Conservation (phyloP, 2,113 vertebrate genomes). For the Seriola quinqueradiata region DNA sequence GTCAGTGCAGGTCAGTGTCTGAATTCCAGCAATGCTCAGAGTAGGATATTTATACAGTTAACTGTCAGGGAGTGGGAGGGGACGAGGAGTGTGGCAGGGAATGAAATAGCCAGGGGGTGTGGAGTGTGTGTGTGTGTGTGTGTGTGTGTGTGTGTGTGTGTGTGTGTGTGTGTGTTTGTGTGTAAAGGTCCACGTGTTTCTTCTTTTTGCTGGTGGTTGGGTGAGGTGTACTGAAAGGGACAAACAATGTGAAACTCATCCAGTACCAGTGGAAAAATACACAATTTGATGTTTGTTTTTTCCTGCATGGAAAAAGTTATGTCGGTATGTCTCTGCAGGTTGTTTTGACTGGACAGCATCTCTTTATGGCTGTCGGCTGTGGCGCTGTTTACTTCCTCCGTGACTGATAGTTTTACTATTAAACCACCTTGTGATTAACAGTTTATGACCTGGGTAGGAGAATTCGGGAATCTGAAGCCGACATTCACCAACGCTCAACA, state of each 20-base stretch:
- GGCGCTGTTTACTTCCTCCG: constrained; percentile 58
- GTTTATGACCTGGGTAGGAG: constrained; percentile 27
- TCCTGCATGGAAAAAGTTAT: background rate
- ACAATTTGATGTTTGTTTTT: constrained; percentile 49
- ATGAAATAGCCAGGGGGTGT: constrained; percentile 45
- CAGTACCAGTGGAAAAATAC: constrained; percentile 45
- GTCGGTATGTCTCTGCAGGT: constrained; percentile 53
- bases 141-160: background rate
- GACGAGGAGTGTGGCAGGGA: constrained; percentile 49
- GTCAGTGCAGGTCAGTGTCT: constrained; percentile 54
- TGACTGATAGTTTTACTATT: constrained; percentile 40
- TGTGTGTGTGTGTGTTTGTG: background rate
- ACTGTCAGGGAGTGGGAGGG: constrained; percentile 69
- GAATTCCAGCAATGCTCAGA: constrained; percentile 49
- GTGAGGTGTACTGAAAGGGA: background rate
- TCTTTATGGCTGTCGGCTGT: constrained; percentile 52
- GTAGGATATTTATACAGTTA: constrained; percentile 74
- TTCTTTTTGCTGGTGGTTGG: constrained; percentile 21
- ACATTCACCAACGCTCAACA: background rate
- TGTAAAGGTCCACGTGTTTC: constrained; percentile 47
- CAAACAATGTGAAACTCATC: constrained; percentile 38
- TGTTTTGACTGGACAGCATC: constrained; percentile 70
- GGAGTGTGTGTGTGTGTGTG: background rate
- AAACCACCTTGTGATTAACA: constrained; percentile 41
- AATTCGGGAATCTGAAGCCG: background rate